Percentiles rank a stretch among this genome's conserved stretches.
phyloP scores from a whole-genome alignment of 2,113 vertebrate species.

The Thomomys bottae region DNA sequence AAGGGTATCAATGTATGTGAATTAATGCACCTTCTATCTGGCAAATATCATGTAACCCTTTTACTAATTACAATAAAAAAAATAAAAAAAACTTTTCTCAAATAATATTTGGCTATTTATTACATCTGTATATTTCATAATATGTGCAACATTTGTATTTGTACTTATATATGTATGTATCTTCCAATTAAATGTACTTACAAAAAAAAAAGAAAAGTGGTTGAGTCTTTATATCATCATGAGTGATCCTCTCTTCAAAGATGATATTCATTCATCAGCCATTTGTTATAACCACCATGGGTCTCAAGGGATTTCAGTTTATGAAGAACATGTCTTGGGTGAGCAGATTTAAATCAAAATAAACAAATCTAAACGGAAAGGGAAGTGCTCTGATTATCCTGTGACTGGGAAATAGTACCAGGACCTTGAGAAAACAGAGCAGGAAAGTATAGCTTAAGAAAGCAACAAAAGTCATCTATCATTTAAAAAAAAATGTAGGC shows the following conservation, averaged over 20 bases:
- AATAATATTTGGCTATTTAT: background rate
- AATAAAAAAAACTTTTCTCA: background rate
- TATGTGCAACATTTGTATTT: background rate
- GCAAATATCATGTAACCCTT: too few relatives aligned
- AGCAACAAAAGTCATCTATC: background rate
- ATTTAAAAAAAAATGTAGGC: background rate
- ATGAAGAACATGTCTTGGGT: conserved; percentile 64
- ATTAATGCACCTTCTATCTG: too few relatives aligned
- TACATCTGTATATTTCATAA: background rate
- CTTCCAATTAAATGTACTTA: background rate
- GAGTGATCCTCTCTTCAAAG: conserved; percentile 63
- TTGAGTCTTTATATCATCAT: conserved; percentile 52
- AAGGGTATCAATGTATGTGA: too few relatives aligned
- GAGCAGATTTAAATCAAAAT: conserved; percentile 76
- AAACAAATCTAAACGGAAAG: conserved; percentile 7
- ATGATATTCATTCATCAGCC: conserved; percentile 61
- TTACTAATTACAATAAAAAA: too few relatives aligned
- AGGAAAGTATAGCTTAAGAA: background rate
- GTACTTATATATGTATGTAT: background rate
- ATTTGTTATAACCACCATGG: conserved; percentile 28
- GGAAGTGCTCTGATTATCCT: conserved; percentile 2
- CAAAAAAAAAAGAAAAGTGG: too few relatives aligned
- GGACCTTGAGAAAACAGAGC: conserved; percentile 22
- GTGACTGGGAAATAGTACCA: background rate
- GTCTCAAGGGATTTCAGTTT: conserved; percentile 47